Evolutionary conservation across 2,113 vertebrate species (phyloP), one percentile per base, ranked within the genome.

Genomic region (Columba livia): DNA sequence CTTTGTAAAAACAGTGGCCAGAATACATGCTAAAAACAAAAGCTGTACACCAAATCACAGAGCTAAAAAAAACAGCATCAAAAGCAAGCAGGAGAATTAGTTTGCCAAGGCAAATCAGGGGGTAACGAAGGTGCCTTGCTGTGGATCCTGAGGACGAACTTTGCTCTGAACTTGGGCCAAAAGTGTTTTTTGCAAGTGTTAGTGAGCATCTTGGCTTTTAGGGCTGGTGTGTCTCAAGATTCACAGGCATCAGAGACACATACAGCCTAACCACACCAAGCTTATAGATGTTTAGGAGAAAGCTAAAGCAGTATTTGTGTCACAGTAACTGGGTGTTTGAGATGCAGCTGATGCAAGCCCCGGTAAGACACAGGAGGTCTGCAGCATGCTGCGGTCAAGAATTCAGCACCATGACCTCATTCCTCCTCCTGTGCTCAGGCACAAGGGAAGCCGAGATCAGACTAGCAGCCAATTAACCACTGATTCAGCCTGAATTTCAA

Each of bases 401-500:
- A 84, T 84, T 44, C 80, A 81, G 78, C 73, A 82, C 32, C 58
- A 74, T 82, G 85, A 95, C 81, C 57, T 93, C 85, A 91, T 75
- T 75, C 62, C 32, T 89, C 29, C 61, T 89, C 25, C 14, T 48
- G 57, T 0, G 0, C 34, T 84, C 42, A 58, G 64, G 51, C 72
- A 58, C 0, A 0, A 86, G 75, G 57, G n/a, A 57, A 89, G 65
- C 38, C 18, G 38, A 71, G 38, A 89, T 71, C 0, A 1, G 48
- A 85, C 34, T 36, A 74, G 61, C 53, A 85, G 69, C 38, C 70
- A 89, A 88, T 64, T 89, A 95, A 93, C 66, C 70, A 81, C 73
- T 78, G 56, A 85, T 72, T 81, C 89, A 93, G 78, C 44, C 73
- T 95, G 65, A 87, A 87, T 78, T 56, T 89, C 61, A 93, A 42